Evolutionary conservation across 2,113 vertebrate genomes (phyloP), one percentile per base, ranked within the genome.

Genomic region (Tachuris rubrigastra): DNA sequence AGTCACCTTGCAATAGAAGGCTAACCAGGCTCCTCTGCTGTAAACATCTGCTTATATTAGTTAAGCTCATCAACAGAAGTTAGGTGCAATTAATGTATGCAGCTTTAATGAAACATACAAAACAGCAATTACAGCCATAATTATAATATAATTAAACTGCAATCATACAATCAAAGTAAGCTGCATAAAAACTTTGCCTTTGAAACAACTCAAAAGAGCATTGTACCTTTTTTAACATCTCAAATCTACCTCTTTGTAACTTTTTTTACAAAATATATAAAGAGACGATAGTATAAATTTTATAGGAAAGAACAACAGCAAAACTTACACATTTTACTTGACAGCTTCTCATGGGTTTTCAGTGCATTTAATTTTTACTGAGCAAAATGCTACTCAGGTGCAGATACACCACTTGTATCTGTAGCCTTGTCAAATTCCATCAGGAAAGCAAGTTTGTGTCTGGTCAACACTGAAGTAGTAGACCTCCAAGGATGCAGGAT

Each of bases 21-120:
- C 79, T 94, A 96, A 90, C 52, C 73, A 80, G 50, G n/a, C 60
- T 94, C 10, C 58, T 93, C 68, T 87, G 73, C 63, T 87, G 46
- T 92, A 97, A 97, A 97, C 95, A 96, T 96, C 96, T 96, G 96
- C 87, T 96, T 93, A 59, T 80, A 92, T 95, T 97, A 97, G 89
- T 95, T 96, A 96, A 95, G 74, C 94, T 96, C 96, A 97, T 97
- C 95, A 96, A 69, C 94, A 96, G 79, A 93, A 84, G 79, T 97
- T 95, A 93, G 83, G 59, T 78, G 44, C 92, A 96, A 97, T 97
- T 97, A 96, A 97, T 96, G 62, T 91, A 96, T 96, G 93, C 95
- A 87, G 87, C 80, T 93, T 95, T 97, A 97, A 97, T 96, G 94
- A 96, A 97, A 97, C 92, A 95, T 69, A 96, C 90, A 95, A 96